Evolutionary conservation across 2,888 invertebrate species (phyloP).

Genomic region (Stenichneumon culpator): DNA sequence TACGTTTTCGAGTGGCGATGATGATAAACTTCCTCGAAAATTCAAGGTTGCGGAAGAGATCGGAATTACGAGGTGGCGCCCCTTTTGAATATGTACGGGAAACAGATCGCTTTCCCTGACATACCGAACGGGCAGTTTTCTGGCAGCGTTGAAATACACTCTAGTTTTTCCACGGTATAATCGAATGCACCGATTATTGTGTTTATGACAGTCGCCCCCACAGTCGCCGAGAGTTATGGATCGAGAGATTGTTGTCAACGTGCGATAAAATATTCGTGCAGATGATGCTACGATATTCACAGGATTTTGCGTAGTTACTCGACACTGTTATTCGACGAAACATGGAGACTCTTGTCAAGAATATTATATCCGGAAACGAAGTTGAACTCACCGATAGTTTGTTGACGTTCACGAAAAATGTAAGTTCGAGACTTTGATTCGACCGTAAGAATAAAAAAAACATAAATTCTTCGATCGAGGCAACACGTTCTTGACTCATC

Average conservation of each 20-base stretch:
- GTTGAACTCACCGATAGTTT: slow-evolving; percentile 78
- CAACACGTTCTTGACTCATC: slow-evolving; percentile 8
- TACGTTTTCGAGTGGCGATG: neutral
- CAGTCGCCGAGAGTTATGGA: too few relatives aligned
- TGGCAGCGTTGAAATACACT: too few relatives aligned
- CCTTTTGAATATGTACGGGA: neutral
- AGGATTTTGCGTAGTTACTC: neutral
- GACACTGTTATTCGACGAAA: neutral
- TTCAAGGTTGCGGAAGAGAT: slow-evolving; percentile 7
- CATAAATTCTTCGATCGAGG: slow-evolving; percentile 7
- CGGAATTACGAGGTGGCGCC: neutral
- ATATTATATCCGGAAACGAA: slow-evolving; percentile 75
- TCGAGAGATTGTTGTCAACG: neutral
- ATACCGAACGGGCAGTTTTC: too few relatives aligned
- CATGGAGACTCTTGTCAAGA: slow-evolving; percentile 73
- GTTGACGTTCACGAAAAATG: slow-evolving; percentile 84
- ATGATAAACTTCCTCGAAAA: slow-evolving; percentile 27
- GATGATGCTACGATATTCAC: neutral
- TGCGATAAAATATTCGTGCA: slow-evolving; percentile 1
- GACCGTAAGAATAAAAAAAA: neutral
- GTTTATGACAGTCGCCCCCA: too few relatives aligned
- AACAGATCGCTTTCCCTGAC: too few relatives aligned
- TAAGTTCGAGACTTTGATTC: slow-evolving; percentile 74
- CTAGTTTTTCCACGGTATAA: too few relatives aligned
- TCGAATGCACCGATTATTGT: too few relatives aligned